Evolutionary conservation across 2,888 invertebrate genomes (phyloP).

Genomic region (Campoplex capitator): DNA sequence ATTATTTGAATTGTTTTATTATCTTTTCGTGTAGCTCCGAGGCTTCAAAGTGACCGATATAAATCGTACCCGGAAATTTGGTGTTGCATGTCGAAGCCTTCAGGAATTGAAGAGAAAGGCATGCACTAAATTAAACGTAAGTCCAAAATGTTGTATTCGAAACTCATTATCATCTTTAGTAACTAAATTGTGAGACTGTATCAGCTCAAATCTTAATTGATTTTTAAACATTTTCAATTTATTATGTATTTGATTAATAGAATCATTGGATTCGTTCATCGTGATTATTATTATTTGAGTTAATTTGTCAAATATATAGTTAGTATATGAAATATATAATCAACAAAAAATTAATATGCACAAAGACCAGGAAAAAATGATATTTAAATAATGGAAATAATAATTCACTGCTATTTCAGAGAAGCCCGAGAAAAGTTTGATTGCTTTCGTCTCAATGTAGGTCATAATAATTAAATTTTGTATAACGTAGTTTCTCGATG

Average conservation of each 20-base stretch:
- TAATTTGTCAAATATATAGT: not conserved
- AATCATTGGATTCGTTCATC: too few species aligned
- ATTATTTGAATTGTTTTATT: conserved; percentile 2
- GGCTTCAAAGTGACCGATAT: conserved; percentile 91
- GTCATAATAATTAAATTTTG: conserved; percentile 28
- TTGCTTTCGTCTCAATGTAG: conserved; percentile 19
- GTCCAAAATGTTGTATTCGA: conserved; percentile 61
- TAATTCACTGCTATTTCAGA: not conserved
- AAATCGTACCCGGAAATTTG: conserved; percentile 88
- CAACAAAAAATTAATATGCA: not conserved
- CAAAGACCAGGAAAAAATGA: not conserved
- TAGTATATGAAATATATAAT: not conserved
- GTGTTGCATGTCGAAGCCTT: conserved; percentile 89
- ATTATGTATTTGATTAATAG: too few species aligned
- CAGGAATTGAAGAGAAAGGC: conserved; percentile 89
- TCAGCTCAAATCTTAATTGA: too few species aligned
- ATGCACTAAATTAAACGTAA: conserved; percentile 88
- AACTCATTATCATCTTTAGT: too few species aligned
- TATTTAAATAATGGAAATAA: not conserved
- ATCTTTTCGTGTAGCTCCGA: conserved; percentile 84
- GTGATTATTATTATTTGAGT: not conserved
- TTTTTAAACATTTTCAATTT: too few species aligned
- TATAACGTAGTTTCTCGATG: not conserved
- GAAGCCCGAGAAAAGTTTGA: not conserved
- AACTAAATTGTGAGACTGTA: too few species aligned